Conservation (phyloP, 2,797 vertebrate genomes). For the Dendrocincla tyrannina region DNA sequence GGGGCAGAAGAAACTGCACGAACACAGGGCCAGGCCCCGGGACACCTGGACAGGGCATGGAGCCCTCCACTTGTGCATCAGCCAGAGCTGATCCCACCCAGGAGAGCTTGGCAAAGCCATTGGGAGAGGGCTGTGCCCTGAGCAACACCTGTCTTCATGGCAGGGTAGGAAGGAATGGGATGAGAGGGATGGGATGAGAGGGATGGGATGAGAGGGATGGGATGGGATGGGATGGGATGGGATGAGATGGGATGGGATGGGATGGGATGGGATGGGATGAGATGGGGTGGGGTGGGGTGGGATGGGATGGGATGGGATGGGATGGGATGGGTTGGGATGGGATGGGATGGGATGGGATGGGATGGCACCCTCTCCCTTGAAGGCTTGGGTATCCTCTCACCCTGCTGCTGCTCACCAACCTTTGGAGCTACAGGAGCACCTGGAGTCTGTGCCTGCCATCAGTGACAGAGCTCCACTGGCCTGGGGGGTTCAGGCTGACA, state of each 20-base stretch:
- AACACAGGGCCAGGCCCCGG: neutral
- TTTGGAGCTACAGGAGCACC: neutral
- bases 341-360: too few species aligned
- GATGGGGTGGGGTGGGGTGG: neutral
- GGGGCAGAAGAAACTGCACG: neutral
- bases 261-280: too few species aligned
- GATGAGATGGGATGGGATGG: neutral
- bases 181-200: neutral
- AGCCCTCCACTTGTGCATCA: accelerated
- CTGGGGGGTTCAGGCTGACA: neutral
- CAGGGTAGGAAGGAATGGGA: neutral
- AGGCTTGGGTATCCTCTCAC: neutral
- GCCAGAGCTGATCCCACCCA: neutral
- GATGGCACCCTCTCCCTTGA: neutral
- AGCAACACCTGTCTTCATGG: neutral
- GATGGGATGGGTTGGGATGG: too few species aligned
- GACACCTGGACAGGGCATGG: neutral
- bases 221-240: too few species aligned
- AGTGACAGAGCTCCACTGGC: neutral
- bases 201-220: too few species aligned
- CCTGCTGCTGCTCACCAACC: neutral
- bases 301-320: too few species aligned
- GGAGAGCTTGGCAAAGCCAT: neutral
- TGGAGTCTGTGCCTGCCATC: neutral
- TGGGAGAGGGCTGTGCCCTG: neutral